Percentiles rank a stretch among this genome's conserved stretches.
Conservation (phyloP, 2,113 vertebrate genomes). For the Halcyon malimbica region DNA sequence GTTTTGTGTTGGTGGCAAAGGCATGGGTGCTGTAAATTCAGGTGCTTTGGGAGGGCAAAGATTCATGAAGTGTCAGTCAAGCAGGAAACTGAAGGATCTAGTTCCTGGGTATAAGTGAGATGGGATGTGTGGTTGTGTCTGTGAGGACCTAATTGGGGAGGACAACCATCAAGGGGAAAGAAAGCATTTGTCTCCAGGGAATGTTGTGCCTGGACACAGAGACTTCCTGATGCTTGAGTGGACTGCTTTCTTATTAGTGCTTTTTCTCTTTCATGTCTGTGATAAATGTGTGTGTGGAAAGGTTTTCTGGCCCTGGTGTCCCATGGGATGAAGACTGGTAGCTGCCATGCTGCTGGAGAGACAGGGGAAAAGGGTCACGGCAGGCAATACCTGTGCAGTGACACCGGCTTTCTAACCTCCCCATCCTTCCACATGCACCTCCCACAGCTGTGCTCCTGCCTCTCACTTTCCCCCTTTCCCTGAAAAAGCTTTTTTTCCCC, state of each 20-base stretch:
- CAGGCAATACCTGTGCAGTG: not conserved
- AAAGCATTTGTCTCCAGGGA: not conserved
- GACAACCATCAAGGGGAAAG: not conserved
- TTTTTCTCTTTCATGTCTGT: not conserved
- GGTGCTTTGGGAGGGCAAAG: not conserved
- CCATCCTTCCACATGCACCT: rapidly evolving
- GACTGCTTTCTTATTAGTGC: not conserved
- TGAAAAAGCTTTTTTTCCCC: not conserved
- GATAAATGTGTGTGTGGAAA: not conserved
- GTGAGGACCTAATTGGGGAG: not conserved
- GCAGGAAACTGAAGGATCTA: not conserved
- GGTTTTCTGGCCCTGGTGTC: not conserved
- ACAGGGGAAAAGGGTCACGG: rapidly evolving
- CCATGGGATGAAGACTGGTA: not conserved
- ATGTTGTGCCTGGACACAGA: not conserved
- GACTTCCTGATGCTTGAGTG: not conserved
- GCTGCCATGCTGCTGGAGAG: not conserved
- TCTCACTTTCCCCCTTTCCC: not conserved
- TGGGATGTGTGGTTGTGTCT: rapidly evolving
- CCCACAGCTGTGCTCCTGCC: not conserved
- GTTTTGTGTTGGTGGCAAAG: not conserved
- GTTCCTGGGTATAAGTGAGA: not conserved
- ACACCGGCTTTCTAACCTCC: not conserved
- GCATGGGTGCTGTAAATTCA: not conserved
- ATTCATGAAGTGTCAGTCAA: rapidly evolving